Evolutionary conservation across 2,797 vertebrate genomes (phyloP).

Genomic region (Rousettus madagascariensis): DNA sequence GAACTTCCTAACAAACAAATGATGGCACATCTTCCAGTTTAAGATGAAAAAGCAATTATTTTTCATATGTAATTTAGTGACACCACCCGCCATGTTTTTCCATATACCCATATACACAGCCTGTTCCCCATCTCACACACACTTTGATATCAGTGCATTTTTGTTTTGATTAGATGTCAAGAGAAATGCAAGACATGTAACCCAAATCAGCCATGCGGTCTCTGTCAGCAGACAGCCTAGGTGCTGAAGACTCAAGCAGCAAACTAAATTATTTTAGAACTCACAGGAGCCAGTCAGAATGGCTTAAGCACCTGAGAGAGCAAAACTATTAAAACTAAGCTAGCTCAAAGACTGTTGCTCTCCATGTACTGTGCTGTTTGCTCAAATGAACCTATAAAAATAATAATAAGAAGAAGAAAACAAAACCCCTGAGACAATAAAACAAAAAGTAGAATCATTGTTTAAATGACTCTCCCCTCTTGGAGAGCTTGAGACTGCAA

Average conservation of each 20-base stretch:
- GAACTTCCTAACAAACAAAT: constrained; percentile 50
- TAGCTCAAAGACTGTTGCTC: constrained; percentile 41
- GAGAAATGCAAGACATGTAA: background rate
- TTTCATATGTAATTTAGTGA: background rate
- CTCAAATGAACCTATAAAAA: background rate
- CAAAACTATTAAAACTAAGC: constrained; percentile 65
- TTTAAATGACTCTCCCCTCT: background rate
- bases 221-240: background rate
- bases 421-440: background rate
- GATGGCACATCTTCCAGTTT: background rate
- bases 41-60: background rate
- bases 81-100: accelerated
- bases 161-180: constrained; percentile 8
- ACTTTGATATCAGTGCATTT: background rate
- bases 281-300: constrained; percentile 28
- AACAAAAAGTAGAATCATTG: background rate
- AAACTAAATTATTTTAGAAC: constrained; percentile 42
- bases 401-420: background rate
- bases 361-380: constrained; percentile 20
- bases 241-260: constrained; percentile 38
- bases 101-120: background rate
- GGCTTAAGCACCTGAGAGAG: constrained; percentile 52
- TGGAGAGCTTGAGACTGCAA: background rate
- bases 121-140: background rate
- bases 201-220: background rate